These are phyloP conservation scores for Busseola fusca DNA, from an alignment of 2,888 invertebrate species.

Conservation along the genomic window DNA sequence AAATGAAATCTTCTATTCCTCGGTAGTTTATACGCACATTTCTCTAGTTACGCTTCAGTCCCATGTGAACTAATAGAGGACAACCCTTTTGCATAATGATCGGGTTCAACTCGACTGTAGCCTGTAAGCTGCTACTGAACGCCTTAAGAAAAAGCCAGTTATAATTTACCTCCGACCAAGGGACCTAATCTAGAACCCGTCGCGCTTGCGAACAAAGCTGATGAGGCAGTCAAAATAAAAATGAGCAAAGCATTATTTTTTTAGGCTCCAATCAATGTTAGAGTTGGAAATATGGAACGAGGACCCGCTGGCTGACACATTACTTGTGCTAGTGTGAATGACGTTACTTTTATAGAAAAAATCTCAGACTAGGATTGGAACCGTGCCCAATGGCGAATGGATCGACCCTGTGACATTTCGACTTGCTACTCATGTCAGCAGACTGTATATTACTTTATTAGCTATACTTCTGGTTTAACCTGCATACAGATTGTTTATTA, in stretches of 20 bases:
- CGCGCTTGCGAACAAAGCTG: background rate
- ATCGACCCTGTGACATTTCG: slow-evolving; percentile 40
- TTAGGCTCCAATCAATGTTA: background rate
- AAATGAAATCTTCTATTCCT: background rate
- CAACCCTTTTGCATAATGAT: background rate
- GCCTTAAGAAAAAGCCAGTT: background rate
- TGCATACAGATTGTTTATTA: slow-evolving; percentile 3
- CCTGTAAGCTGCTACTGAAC: background rate
- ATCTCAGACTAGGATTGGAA: slow-evolving; percentile 33
- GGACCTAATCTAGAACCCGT: background rate
- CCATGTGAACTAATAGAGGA: background rate
- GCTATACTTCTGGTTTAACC: background rate
- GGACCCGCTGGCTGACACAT: background rate
- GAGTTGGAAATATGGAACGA: background rate
- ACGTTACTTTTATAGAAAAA: slow-evolving; percentile 19
- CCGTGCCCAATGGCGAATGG: slow-evolving; percentile 32
- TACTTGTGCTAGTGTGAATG: slow-evolving; percentile 13
- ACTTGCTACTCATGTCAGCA: slow-evolving; percentile 9
- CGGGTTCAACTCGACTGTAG: background rate
- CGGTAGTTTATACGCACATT: background rate
- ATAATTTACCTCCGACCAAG: background rate
- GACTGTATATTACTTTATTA: background rate
- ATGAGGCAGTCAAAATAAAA: background rate
- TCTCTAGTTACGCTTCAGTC: background rate
- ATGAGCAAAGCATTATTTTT: background rate